Percentiles rank a stretch among this genome's conserved stretches.
Conservation (phyloP, 1,140 invertebrate genomes). For the Pristionchus pacificus region DNA sequence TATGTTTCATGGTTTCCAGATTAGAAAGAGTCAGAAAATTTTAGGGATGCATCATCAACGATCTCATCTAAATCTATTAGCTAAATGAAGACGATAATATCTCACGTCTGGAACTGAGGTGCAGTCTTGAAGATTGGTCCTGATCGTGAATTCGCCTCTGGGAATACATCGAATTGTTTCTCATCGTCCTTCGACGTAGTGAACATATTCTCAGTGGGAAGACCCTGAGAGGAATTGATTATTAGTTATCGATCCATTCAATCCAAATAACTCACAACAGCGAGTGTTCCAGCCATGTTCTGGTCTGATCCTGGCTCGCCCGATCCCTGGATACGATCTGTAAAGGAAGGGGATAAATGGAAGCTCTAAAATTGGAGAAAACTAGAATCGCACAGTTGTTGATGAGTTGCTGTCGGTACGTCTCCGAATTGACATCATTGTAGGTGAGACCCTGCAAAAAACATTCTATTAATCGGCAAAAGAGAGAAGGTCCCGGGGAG, state of each 20-base stretch:
- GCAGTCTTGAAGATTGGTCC: constrained; percentile 55
- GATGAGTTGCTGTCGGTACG: constrained; percentile 35
- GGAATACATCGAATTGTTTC: constrained; percentile 56
- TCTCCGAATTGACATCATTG: constrained; percentile 36
- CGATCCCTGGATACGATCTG: constrained; percentile 23
- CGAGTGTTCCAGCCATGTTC: constrained; percentile 13
- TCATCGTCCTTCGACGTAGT: constrained; percentile 54
- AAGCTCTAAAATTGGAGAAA: background rate
- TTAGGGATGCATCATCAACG: too few species aligned
- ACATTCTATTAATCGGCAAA: background rate
- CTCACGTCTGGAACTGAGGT: constrained; percentile 41
- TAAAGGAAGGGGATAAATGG: constrained; percentile 29
- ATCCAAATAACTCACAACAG: background rate
- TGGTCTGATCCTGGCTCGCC: constrained; percentile 31
- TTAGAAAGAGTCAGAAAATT: too few species aligned
- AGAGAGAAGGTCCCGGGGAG: constrained; percentile 20
- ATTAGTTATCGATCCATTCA: background rate
- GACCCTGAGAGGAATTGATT: too few species aligned
- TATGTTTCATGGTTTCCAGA: constrained; percentile 22
- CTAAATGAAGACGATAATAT: constrained; percentile 13
- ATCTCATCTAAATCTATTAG: constrained; percentile 33
- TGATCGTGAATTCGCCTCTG: constrained; percentile 48
- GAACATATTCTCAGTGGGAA: constrained; percentile 57
- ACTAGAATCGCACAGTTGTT: constrained; percentile 18
- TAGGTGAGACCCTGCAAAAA: constrained; percentile 30